Base-by-base conservation (phyloP, 1,140 invertebrate species). In the Solenopsis invicta region DNA sequence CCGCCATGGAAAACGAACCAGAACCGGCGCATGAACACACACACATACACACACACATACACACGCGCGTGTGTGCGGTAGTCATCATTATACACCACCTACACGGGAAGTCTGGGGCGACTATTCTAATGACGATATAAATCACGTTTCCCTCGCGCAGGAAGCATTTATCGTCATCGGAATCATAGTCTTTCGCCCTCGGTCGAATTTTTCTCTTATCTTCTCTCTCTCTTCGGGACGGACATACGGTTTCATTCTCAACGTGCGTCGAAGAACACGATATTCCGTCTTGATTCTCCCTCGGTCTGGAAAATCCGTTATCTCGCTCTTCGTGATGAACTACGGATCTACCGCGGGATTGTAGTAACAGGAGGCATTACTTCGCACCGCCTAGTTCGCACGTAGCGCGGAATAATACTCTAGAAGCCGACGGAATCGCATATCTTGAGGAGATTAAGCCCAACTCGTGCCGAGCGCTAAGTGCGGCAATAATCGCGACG, bases 151-250 rank as follows among this genome's bases (percentile, higher is more conserved):
- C 34, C 59, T 41, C 67, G 62, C 52, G 74, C 87, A 90, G 90
- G 90, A 92, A 89, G 89, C 90, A 92, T 91, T 93, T 92, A 93
- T 94, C 93, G 92, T 93, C 88, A 93, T 93, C 92, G 90, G 87
- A 87, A 92, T 90, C 76, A 45, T 52, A 29, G 50, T 72, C 84
- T 62, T 72, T 50, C 72, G 66, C 62, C 59, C 69, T 13, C 62
- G 56, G 52, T 29, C 59, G 6, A 71, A 81, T 76, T 80, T 81
- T 75, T 67, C 59, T 48, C 74, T 82, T 21, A 29, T 29, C 29
- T 29, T 29, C 29, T 29, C 29, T 29, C 29, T 76, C 62, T 29
- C 56, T 41, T 4, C 34, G 72, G 50, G 41, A 3, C 71, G 66
- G 52, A 50, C 71, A 54, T 71, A 59, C 48, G 62, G 56, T 69